These are phyloP conservation scores for Euspilapteryx auroguttella DNA, from an alignment of 2,888 invertebrate genomes.

Conservation along the genomic window DNA sequence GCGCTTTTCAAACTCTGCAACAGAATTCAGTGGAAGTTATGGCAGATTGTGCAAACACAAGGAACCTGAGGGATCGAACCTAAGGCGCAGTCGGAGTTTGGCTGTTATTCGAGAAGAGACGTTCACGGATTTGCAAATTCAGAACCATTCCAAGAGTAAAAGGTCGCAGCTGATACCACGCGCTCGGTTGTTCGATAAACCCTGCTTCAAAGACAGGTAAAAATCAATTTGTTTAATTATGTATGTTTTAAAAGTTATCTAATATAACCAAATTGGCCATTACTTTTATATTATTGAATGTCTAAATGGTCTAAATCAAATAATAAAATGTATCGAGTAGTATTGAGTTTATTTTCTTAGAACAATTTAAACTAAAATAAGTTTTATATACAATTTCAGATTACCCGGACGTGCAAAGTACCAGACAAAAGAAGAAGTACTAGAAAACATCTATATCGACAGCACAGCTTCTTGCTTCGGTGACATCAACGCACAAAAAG, in stretches of 20 bases:
- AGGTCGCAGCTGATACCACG: conserved; percentile 80
- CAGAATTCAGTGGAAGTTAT: conserved; percentile 50
- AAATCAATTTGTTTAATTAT: too few species aligned
- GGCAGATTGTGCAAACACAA: conserved; percentile 50
- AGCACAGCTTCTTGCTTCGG: conserved; percentile 55
- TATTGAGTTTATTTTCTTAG: too few species aligned
- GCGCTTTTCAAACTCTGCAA: conserved; percentile 45
- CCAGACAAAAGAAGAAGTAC: conserved; percentile 52
- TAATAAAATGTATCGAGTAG: too few species aligned
- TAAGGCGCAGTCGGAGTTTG: conserved; percentile 70
- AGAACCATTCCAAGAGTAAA: conserved; percentile 64
- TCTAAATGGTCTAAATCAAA: too few species aligned
- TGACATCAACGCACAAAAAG: conserved; percentile 43
- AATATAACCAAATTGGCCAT: too few species aligned
- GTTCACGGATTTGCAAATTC: conserved; percentile 69
- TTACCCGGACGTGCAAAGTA: conserved; percentile 50
- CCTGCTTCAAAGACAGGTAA: conserved; percentile 75
- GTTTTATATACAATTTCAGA: conserved; percentile 22
- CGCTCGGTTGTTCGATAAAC: conserved; percentile 76
- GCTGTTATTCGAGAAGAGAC: conserved; percentile 79
- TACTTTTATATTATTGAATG: too few species aligned
- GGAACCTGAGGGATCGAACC: conserved; percentile 53
- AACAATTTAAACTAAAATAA: too few species aligned
- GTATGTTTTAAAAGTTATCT: too few species aligned
- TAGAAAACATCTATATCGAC: conserved; percentile 53